Conservation (phyloP, 1,140 invertebrate species). For the Drosophila eugracilis region DNA sequence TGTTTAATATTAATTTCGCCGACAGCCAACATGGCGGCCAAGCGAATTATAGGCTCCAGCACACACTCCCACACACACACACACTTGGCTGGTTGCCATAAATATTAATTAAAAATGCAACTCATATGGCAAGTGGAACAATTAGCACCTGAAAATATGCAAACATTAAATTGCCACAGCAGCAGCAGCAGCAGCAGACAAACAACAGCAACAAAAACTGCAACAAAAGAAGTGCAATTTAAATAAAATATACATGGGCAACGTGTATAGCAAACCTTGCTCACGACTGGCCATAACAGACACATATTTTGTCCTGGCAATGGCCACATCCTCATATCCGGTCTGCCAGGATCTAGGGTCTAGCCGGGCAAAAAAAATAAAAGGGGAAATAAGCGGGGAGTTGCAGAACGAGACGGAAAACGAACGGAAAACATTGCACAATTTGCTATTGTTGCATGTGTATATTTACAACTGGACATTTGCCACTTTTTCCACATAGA, state of each 20-base stretch:
- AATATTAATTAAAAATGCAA: conserved; percentile 84
- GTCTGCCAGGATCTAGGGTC: conserved; percentile 46
- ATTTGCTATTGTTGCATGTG: conserved; percentile 64
- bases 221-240: conserved; percentile 59
- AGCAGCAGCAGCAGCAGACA: conserved; percentile 17
- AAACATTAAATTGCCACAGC: conserved; percentile 82
- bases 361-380: conserved; percentile 36
- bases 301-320: conserved; percentile 83
- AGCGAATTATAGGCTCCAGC: conserved; percentile 48
- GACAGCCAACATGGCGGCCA: conserved; percentile 74
- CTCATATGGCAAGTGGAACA: conserved; percentile 84
- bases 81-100: conserved; percentile 33
- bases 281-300: conserved; percentile 77
- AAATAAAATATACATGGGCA: conserved; percentile 59
- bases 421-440: conserved; percentile 75
- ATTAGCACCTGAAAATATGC: conserved; percentile 85
- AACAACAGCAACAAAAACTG: conserved; percentile 28
- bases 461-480: conserved; percentile 56
- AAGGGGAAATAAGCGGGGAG: conserved; percentile 1
- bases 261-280: conserved; percentile 26
- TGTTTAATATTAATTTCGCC: conserved; percentile 82
- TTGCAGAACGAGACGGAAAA: conserved; percentile 53
- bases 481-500: conserved; percentile 28
- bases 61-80: background rate
- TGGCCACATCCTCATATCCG: conserved; percentile 65